Base-by-base conservation (phyloP, 2,797 vertebrate species). In the Microctenopoma lineatum region DNA sequence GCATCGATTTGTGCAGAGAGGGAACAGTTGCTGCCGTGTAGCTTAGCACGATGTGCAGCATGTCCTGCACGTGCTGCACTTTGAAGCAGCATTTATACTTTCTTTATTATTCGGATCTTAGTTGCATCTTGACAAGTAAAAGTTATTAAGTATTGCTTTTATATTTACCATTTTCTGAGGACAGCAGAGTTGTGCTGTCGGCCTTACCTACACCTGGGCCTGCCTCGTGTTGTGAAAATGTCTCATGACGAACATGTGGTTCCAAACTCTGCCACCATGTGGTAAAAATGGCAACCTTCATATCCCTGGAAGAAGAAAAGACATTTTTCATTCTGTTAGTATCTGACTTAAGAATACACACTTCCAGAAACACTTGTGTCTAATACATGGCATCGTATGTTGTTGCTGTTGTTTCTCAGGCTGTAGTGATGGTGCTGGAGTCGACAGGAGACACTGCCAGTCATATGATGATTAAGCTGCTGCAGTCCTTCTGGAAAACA, bases 341-440 rank as follows among this genome's bases (percentile, higher is more conserved):
- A 34, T 41, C 44, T 48, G 2, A 21, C 12, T 7, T 6, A 25
- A 5, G 14, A 16, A 10, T 38, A 0, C 15, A 55, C 26, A 34
- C 55, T 29, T 32, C 5, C 29, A 7, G 7, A 32, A 5, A 32
- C 29, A 32, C 29, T 32, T 32, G 29, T 32, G 29, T 32, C 29
- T 32, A 32, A 32, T 32, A 12, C 25, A 27, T 21, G 1, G 4
- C n/a, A 14, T 39, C 59, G 4, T 63, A 3, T 47, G 1, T 27
- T 0, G 1, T 51, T 21, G 21, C 21, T 5, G 5, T 51, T 11
- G 25, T 64, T 27, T 58, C 48, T 56, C 79, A 96, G 96, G 95
- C 92, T 1, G 69, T 96, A 42, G 87, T 97, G 71, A 95, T 96
- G 95, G 96, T 96, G 67, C 87, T 97, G 87, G 96, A 97, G 86